Evolutionary conservation across 2,797 vertebrate species (phyloP).

Genomic region (Mormyrus proboscirostris): DNA sequence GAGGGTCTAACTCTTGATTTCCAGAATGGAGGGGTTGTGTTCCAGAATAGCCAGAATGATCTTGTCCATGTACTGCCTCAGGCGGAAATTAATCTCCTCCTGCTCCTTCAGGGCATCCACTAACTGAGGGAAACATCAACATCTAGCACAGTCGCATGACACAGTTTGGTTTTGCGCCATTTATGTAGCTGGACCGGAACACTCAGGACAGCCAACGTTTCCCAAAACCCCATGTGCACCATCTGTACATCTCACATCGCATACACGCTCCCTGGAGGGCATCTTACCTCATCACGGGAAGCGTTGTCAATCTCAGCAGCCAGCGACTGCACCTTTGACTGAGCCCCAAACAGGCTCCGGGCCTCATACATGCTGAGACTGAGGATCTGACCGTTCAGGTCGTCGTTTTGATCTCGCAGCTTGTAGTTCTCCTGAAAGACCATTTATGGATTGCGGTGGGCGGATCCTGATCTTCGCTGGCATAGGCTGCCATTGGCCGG

Average conservation of each 20-base stretch:
- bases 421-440: slow-evolving; percentile 83
- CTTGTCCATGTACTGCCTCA: slow-evolving; percentile 98
- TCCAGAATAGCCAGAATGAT: slow-evolving; percentile 94
- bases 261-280: background rate
- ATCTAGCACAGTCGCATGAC: background rate
- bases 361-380: slow-evolving; percentile 92
- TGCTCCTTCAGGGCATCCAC: slow-evolving; percentile 97
- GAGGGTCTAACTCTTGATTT: slow-evolving; percentile 82
- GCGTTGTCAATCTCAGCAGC: slow-evolving; percentile 94
- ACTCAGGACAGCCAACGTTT: background rate
- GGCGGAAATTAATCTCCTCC: slow-evolving; percentile 88
- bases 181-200: background rate
- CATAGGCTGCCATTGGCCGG: background rate
- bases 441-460: background rate
- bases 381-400: slow-evolving; percentile 90
- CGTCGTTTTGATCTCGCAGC: slow-evolving; percentile 88
- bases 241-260: background rate
- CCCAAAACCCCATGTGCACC: background rate
- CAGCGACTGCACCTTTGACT: slow-evolving; percentile 91
- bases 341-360: slow-evolving; percentile 86
- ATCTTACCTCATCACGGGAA: slow-evolving; percentile 83
- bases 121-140: slow-evolving; percentile 58
- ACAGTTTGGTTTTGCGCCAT: background rate
- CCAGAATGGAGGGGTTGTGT: slow-evolving; percentile 92
- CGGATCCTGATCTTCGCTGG: background rate